A percentile compares a stretch with the other conserved stretches of the same genome.
Conservation (phyloP, 2,797 vertebrate species). For the Salarias fasciatus region DNA sequence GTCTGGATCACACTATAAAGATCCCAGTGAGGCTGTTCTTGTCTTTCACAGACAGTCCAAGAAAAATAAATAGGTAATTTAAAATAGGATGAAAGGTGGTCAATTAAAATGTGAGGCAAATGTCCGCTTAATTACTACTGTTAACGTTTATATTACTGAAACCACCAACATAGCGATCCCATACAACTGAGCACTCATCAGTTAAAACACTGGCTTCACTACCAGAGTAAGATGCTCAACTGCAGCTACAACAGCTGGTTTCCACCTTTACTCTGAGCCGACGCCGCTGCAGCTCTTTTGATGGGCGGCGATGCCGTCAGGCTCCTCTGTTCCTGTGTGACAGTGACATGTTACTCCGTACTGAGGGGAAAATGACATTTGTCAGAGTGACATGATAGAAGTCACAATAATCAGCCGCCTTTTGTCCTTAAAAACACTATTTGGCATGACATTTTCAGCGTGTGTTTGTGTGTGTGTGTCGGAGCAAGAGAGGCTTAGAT, state of each 20-base stretch:
- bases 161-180: too few relatives aligned
- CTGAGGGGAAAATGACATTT: slow-evolving; percentile 37
- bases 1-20: too few relatives aligned
- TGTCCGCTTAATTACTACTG: too few relatives aligned
- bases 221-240: not conserved
- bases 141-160: too few relatives aligned
- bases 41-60: too few relatives aligned
- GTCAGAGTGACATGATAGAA: slow-evolving; percentile 51
- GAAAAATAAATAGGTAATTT: too few relatives aligned
- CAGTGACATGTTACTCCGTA: slow-evolving; percentile 51
- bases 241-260: slow-evolving; percentile 22
- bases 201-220: too few relatives aligned
- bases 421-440: slow-evolving; percentile 8
- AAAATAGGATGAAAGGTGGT: too few relatives aligned
- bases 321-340: slow-evolving; percentile 2
- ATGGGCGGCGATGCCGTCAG: slow-evolving; percentile 9
- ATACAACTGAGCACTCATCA: too few relatives aligned
- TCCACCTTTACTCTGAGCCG: slow-evolving; percentile 28
- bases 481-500: slow-evolving; percentile 33
- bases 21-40: too few relatives aligned
- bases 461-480: slow-evolving; percentile 10
- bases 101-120: too few relatives aligned
- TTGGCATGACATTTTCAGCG: slow-evolving; percentile 6
- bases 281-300: slow-evolving; percentile 30
- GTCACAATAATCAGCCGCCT: not conserved